Evolutionary conservation across 2,888 invertebrate genomes (phyloP).

Genomic region (Hemistola chrysoprasaria): DNA sequence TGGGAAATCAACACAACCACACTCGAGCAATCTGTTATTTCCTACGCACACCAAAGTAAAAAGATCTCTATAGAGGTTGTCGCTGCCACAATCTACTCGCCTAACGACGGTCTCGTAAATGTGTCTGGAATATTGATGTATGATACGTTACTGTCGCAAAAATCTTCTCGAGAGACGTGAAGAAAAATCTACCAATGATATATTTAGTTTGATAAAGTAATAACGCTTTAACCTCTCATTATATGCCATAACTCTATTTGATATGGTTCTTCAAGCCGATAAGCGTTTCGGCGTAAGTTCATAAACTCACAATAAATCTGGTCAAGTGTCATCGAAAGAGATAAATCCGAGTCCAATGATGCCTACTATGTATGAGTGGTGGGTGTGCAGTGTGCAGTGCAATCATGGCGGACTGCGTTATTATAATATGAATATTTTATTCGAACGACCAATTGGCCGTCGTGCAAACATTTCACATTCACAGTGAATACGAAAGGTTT

Average conservation of each 20-base stretch:
- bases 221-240: too few species aligned
- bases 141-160: slow-evolving; percentile 35
- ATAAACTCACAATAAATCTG: too few species aligned
- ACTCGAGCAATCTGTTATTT: slow-evolving; percentile 64
- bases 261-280: background rate
- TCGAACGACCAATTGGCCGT: slow-evolving; percentile 61
- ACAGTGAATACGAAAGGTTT: slow-evolving; percentile 71
- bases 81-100: slow-evolving; percentile 22
- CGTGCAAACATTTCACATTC: slow-evolving; percentile 72
- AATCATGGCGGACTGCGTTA: slow-evolving; percentile 50
- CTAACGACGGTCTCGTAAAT: slow-evolving; percentile 27
- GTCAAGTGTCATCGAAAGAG: too few species aligned
- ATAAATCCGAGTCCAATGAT: too few species aligned
- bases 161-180: slow-evolving; percentile 28
- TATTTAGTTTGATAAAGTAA: slow-evolving; percentile 2
- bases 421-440: slow-evolving; percentile 75
- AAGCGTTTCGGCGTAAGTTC: background rate
- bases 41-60: slow-evolving; percentile 44
- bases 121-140: slow-evolving; percentile 45
- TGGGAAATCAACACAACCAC: slow-evolving; percentile 67
- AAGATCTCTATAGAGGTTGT: slow-evolving; percentile 33
- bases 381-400: slow-evolving; percentile 8
- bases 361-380: too few species aligned
- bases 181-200: slow-evolving; percentile 2
- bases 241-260: background rate